Evolutionary conservation across 1,140 invertebrate species (phyloP).

Genomic region (Tetraneura akinire): DNA sequence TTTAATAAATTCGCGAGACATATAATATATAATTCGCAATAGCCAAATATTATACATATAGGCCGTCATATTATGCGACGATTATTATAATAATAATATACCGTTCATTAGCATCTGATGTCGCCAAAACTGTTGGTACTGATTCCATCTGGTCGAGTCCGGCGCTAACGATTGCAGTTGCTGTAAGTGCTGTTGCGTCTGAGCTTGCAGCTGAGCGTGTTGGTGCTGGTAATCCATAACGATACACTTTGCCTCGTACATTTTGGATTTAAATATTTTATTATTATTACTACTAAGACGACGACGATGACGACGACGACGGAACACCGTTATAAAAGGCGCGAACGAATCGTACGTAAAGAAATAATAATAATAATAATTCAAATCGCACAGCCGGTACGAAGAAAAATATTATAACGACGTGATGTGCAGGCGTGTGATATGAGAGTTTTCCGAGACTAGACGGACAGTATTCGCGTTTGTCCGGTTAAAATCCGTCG

Average conservation of each 20-base stretch:
- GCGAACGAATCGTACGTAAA: no score
- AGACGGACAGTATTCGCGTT: background rate
- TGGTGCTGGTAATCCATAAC: constrained; percentile 57
- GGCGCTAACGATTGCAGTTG: constrained; percentile 62
- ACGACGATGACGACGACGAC: background rate
- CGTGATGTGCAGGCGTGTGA: background rate
- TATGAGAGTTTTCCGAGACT: constrained; percentile 33
- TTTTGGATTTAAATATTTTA: background rate
- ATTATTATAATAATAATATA: constrained; percentile 53
- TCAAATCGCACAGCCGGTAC: background rate
- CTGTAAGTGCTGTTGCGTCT: constrained; percentile 55
- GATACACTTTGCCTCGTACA: constrained; percentile 57
- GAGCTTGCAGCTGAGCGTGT: constrained; percentile 52
- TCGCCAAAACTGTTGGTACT: constrained; percentile 64
- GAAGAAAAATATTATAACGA: no score
- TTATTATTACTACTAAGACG: no score
- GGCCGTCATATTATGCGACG: no score
- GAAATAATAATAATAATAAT: background rate
- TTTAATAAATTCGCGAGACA: no score
- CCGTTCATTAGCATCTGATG: constrained; percentile 63
- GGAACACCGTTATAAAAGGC: background rate
- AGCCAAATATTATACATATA: no score
- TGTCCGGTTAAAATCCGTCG: constrained; percentile 15
- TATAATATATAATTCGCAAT: no score
- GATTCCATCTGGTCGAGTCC: constrained; percentile 62